phyloP scores from a whole-genome alignment of 2,888 invertebrate species.

The Gisinianus flammeolus region DNA sequence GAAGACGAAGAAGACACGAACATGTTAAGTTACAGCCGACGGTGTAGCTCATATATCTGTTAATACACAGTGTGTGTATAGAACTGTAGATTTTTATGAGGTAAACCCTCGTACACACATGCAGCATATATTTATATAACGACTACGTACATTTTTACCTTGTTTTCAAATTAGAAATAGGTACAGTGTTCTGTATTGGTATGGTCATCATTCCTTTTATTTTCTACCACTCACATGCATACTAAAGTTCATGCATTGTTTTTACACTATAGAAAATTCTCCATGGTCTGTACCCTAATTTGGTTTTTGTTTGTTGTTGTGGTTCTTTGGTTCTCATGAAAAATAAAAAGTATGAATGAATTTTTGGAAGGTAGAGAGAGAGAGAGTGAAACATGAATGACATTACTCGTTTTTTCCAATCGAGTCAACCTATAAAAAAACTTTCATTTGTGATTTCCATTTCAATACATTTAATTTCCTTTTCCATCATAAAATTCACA shows the following conservation, averaged over 20 bases:
- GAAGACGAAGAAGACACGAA: too few relatives aligned
- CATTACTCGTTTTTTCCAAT: too few relatives aligned
- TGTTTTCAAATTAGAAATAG: background rate
- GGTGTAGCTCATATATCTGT: too few relatives aligned
- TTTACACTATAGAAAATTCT: background rate
- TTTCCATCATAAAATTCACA: too few relatives aligned
- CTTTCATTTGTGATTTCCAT: too few relatives aligned
- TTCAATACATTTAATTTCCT: too few relatives aligned
- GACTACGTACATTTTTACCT: background rate
- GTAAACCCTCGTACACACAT: background rate
- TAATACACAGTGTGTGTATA: background rate
- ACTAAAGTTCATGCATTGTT: background rate
- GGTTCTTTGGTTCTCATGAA: too few relatives aligned
- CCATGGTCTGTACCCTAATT: background rate
- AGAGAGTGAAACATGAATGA: too few relatives aligned
- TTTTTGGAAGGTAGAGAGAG: too few relatives aligned
- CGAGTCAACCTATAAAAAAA: too few relatives aligned
- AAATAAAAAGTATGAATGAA: too few relatives aligned
- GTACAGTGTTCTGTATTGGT: background rate
- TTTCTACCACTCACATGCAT: background rate
- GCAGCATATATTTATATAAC: background rate
- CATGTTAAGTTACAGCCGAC: background rate
- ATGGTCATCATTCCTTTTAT: background rate
- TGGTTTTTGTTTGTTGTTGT: too few relatives aligned
- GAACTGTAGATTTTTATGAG: background rate